These are phyloP conservation scores for Brachymystax lenok DNA, from an alignment of 2,797 vertebrate genomes.

Conservation along the genomic window DNA sequence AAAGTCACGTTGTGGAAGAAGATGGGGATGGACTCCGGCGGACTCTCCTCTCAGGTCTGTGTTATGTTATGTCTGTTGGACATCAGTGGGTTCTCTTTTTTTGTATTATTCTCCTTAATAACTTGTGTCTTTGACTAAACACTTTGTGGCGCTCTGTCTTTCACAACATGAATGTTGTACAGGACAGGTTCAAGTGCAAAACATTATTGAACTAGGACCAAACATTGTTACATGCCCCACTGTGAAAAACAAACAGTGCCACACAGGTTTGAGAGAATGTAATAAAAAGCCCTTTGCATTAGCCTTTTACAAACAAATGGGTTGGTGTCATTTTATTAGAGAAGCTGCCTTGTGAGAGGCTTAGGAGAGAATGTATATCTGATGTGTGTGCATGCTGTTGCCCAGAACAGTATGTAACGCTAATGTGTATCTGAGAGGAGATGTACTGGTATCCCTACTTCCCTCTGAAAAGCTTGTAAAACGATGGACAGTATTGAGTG, in stretches of 20 bases:
- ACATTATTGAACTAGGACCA: slow-evolving; percentile 8
- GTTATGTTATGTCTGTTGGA: slow-evolving; percentile 10
- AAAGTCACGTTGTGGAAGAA: neutral
- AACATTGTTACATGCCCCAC: slow-evolving; percentile 45
- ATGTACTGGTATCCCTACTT: slow-evolving; percentile 36
- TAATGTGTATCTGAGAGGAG: slow-evolving; percentile 42
- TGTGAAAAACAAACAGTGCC: slow-evolving; percentile 35
- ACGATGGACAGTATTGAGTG: slow-evolving; percentile 10
- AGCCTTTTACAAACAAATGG: slow-evolving; percentile 24
- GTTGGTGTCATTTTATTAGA: slow-evolving; percentile 12
- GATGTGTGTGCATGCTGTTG: slow-evolving; percentile 33
- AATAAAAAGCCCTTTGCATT: slow-evolving; percentile 43
- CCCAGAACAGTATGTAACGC: slow-evolving; percentile 32
- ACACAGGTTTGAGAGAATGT: slow-evolving; percentile 29
- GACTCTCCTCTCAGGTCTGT: neutral
- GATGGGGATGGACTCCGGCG: neutral
- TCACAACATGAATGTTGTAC: slow-evolving; percentile 17
- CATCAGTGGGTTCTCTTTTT: slow-evolving; percentile 24
- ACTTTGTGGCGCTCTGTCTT: slow-evolving; percentile 26
- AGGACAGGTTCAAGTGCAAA: slow-evolving; percentile 40
- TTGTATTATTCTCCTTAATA: neutral
- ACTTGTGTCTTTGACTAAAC: slow-evolving; percentile 4
- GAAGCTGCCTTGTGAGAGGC: slow-evolving; percentile 37
- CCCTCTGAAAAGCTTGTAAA: slow-evolving; percentile 56
- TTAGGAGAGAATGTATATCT: slow-evolving; percentile 54